phyloP scores from a whole-genome alignment of 2,888 invertebrate species.

The Incurvaria masculella region DNA sequence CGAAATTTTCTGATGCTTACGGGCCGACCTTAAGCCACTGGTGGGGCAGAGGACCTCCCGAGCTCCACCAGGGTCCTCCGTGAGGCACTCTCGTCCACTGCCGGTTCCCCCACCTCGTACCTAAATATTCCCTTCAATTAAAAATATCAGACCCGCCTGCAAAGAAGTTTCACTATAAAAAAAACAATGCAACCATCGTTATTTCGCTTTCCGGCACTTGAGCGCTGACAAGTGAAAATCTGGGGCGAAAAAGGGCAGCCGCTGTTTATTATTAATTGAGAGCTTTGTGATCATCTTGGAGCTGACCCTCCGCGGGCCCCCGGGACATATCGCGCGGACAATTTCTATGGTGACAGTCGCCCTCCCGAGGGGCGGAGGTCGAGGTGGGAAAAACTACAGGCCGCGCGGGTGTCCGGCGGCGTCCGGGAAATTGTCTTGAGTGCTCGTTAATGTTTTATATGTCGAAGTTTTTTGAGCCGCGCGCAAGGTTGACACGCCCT shows the following conservation, averaged over 20 bases:
- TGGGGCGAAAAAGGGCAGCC: slow-evolving; percentile 29
- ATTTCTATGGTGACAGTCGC: slow-evolving; percentile 26
- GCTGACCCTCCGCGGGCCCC: slow-evolving; percentile 26
- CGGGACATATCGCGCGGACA: background rate
- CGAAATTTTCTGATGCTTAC: too few species aligned
- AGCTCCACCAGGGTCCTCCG: too few species aligned
- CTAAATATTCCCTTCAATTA: too few species aligned
- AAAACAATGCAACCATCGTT: too few species aligned
- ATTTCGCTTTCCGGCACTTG: too few species aligned
- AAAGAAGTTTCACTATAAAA: too few species aligned
- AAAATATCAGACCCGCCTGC: too few species aligned
- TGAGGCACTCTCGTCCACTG: too few species aligned
- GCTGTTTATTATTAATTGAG: slow-evolving; percentile 53
- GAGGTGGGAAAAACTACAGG: slow-evolving; percentile 55
- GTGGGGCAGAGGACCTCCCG: too few species aligned
- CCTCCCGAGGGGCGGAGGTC: slow-evolving; percentile 16
- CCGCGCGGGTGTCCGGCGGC: slow-evolving; percentile 50
- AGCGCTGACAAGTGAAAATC: slow-evolving; percentile 35
- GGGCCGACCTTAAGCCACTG: too few species aligned
- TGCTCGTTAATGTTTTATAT: slow-evolving; percentile 58
- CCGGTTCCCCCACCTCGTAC: too few species aligned
- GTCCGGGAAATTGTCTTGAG: slow-evolving; percentile 52
- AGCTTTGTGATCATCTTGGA: slow-evolving; percentile 49
- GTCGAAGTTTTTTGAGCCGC: slow-evolving; percentile 52
- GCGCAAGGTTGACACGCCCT: slow-evolving; percentile 45